Percentiles rank a stretch among this genome's conserved stretches.
phyloP scores from a whole-genome alignment of 2,797 vertebrate species.

The Sebastes iracundus region DNA sequence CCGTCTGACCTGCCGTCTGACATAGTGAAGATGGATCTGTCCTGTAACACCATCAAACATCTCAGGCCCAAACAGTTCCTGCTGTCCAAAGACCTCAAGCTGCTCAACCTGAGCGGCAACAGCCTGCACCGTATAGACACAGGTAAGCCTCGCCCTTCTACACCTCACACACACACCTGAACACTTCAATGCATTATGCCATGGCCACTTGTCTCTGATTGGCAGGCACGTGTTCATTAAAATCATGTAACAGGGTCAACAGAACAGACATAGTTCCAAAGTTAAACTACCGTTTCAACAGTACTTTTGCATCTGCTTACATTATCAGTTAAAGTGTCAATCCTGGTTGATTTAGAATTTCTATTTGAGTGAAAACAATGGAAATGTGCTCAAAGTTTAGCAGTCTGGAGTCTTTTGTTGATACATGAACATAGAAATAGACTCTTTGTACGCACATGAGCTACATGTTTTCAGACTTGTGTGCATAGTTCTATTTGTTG shows the following conservation, averaged over 20 bases:
- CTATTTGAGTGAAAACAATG: no score
- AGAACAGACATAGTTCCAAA: neutral
- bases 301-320: no score
- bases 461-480: no score
- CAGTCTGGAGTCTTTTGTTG: no score
- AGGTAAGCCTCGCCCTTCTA: constrained; percentile 76
- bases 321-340: no score
- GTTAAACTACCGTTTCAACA: no score
- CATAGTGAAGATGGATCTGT: constrained; percentile 93
- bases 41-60: constrained; percentile 90
- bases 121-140: constrained; percentile 88
- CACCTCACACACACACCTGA: neutral
- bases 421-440: no score
- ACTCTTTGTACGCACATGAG: no score
- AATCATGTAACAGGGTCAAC: neutral
- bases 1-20: constrained; percentile 90
- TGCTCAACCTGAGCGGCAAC: constrained; percentile 94
- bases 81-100: constrained; percentile 91
- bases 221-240: neutral
- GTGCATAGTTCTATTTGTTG: no score
- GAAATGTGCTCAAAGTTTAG: no score
- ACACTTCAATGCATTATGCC: neutral
- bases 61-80: constrained; percentile 91
- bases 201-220: neutral
- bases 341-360: no score